Conservation (phyloP, 2,888 invertebrate species). For the Camptogramma bilineatum region DNA sequence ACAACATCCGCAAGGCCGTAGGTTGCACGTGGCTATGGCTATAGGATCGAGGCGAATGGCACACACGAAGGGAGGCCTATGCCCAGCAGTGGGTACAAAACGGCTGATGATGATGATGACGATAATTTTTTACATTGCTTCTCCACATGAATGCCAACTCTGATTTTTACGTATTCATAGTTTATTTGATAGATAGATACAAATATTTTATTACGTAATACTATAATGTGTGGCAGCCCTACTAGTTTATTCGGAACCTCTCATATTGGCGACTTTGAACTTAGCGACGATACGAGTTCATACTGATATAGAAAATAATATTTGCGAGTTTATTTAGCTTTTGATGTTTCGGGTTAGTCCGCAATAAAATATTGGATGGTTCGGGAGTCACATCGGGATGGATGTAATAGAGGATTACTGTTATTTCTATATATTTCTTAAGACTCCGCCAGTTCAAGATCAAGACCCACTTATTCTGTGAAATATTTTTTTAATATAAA, state of each 20-base stretch:
- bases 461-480: background rate
- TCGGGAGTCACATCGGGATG: slow-evolving; percentile 6
- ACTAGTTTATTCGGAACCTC: slow-evolving; percentile 36
- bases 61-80: no score
- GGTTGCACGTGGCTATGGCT: no score
- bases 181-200: no score
- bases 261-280: slow-evolving; percentile 44
- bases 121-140: no score
- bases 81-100: no score
- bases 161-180: no score
- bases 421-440: slow-evolving; percentile 22
- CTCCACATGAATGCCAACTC: no score
- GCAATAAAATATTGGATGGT: slow-evolving; percentile 32
- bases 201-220: no score
- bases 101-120: no score
- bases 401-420: slow-evolving; percentile 22
- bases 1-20: no score
- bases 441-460: background rate
- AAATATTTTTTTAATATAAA: no score
- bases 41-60: no score
- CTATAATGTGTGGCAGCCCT: slow-evolving; percentile 24
- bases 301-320: slow-evolving; percentile 35
- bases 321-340: slow-evolving; percentile 37
- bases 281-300: slow-evolving; percentile 25
- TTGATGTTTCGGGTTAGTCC: slow-evolving; percentile 33